A percentile compares a stretch with the other conserved stretches of the same genome.
phyloP scores from a whole-genome alignment of 1,140 invertebrate genomes.

The Alviniconcha marisindica region DNA sequence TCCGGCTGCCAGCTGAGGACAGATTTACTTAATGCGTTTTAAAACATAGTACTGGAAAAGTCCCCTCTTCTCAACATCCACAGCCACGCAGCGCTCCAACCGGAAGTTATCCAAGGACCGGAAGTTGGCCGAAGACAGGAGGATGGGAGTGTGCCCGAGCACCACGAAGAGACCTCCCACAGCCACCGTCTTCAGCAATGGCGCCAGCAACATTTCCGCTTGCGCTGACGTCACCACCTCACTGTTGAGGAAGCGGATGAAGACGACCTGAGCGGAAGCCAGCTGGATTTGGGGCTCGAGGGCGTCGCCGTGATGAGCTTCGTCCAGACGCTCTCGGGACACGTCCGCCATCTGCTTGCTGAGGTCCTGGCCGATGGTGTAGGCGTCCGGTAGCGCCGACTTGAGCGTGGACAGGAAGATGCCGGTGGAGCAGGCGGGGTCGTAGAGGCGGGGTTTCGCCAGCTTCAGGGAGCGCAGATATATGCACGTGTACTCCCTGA shows the following conservation, averaged over 20 bases:
- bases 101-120: slow-evolving; percentile 46
- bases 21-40: neutral
- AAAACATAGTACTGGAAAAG: slow-evolving; percentile 60
- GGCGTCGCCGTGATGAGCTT: slow-evolving; percentile 57
- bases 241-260: slow-evolving; percentile 59
- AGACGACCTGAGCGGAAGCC: slow-evolving; percentile 52
- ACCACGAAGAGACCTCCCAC: slow-evolving; percentile 54
- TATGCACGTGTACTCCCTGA: slow-evolving; percentile 50
- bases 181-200: slow-evolving; percentile 48
- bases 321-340: slow-evolving; percentile 55
- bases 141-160: slow-evolving; percentile 60
- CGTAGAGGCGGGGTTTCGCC: slow-evolving; percentile 49
- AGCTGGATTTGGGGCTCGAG: slow-evolving; percentile 49
- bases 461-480: slow-evolving; percentile 50
- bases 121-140: slow-evolving; percentile 55
- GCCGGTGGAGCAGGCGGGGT: slow-evolving; percentile 61
- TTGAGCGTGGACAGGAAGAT: slow-evolving; percentile 59
- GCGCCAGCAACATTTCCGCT: slow-evolving; percentile 46
- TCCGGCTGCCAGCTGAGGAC: too few species aligned
- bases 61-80: slow-evolving; percentile 54
- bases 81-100: slow-evolving; percentile 50
- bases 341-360: slow-evolving; percentile 56
- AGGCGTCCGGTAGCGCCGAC: slow-evolving; percentile 45
- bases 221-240: slow-evolving; percentile 55
- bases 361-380: slow-evolving; percentile 58